Evolutionary conservation across 2,888 invertebrate genomes (phyloP).

Genomic region (Dasysyrphus albostriatus): DNA sequence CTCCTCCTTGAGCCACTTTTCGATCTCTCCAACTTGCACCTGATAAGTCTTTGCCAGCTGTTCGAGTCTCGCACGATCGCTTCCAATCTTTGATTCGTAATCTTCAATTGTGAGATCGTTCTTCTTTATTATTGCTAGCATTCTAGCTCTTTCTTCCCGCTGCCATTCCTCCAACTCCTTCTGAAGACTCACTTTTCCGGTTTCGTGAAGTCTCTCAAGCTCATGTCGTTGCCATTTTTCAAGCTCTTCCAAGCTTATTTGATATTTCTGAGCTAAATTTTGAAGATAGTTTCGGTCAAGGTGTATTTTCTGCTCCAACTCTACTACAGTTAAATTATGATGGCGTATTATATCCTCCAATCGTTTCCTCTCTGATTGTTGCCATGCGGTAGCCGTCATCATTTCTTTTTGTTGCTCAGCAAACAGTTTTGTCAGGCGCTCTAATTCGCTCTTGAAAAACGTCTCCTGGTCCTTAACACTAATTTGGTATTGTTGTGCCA

Average conservation of each 20-base stretch:
- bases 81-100: constrained; percentile 80
- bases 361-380: constrained; percentile 80
- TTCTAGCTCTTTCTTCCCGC: constrained; percentile 78
- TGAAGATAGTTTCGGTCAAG: constrained; percentile 80
- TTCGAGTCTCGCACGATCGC: constrained; percentile 80
- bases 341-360: constrained; percentile 80
- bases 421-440: constrained; percentile 80
- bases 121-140: constrained; percentile 79
- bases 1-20: constrained; percentile 81
- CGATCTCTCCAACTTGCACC: constrained; percentile 81
- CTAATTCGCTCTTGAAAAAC: constrained; percentile 81
- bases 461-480: constrained; percentile 81
- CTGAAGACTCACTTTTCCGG: constrained; percentile 78
- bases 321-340: constrained; percentile 81
- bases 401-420: constrained; percentile 81
- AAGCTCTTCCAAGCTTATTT: constrained; percentile 81
- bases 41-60: constrained; percentile 81
- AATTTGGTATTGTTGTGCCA: constrained; percentile 80
- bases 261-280: constrained; percentile 80
- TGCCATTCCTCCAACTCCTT: constrained; percentile 81
- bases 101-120: constrained; percentile 82
- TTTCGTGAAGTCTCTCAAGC: constrained; percentile 80
- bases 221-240: constrained; percentile 82
- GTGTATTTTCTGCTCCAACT: constrained; percentile 80
- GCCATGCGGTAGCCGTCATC: constrained; percentile 81